Conservation (phyloP, 2,113 vertebrate species). For the Micronycteris hirsuta region DNA sequence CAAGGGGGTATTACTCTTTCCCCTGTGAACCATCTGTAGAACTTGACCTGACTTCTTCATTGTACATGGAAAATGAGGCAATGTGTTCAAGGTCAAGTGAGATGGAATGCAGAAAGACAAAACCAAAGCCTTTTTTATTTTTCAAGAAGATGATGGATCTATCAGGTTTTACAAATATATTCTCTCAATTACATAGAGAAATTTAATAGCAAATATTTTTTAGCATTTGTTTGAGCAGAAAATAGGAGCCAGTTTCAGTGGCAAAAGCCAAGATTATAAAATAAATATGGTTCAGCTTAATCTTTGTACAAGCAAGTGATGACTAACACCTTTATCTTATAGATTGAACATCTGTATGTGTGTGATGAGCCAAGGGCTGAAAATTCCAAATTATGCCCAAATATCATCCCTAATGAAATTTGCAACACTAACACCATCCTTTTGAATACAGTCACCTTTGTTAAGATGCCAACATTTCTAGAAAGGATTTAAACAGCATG, state of each 20-base stretch:
- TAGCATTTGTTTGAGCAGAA: background rate
- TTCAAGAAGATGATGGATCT: background rate
- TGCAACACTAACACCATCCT: background rate
- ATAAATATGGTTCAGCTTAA: background rate
- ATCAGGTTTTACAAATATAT: background rate
- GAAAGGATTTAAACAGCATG: background rate
- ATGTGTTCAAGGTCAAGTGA: background rate
- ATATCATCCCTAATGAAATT: background rate
- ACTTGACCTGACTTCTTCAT: constrained; percentile 56
- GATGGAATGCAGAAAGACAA: background rate
- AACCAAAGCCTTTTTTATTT: background rate
- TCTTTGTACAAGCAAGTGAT: background rate
- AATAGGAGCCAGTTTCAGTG: background rate
- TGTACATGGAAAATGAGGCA: background rate
- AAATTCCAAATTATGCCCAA: background rate
- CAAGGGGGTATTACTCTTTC: background rate
- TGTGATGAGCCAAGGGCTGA: background rate
- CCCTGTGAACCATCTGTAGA: constrained; percentile 25
- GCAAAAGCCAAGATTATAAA: background rate
- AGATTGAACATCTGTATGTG: background rate
- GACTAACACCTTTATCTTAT: background rate
- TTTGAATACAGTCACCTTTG: background rate
- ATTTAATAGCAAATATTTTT: background rate
- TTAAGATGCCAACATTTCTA: background rate
- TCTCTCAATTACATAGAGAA: background rate